A percentile compares a stretch with the other conserved stretches of the same genome.
Conservation (phyloP, 2,888 invertebrate genomes). For the Holacanthella duospinosa region DNA sequence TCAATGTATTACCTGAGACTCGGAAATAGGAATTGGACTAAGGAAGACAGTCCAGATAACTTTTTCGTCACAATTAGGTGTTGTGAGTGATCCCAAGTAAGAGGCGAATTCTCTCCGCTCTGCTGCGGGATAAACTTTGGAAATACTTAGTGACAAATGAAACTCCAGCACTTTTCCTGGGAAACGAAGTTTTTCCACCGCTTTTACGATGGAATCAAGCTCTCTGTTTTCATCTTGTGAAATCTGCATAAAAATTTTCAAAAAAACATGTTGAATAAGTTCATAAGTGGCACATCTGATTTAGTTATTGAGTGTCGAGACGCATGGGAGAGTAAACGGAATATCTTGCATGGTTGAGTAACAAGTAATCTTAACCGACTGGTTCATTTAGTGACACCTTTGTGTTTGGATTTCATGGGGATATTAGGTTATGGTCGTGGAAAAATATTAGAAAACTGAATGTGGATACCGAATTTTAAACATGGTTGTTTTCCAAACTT, state of each 20-base stretch:
- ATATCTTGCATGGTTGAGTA: no score
- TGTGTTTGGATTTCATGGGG: no score
- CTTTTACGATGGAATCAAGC: not conserved
- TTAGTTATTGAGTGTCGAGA: no score
- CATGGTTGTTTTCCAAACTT: no score
- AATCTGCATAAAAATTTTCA: not conserved
- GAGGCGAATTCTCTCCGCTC: not conserved
- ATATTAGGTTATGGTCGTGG: no score
- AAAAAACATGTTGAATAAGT: not conserved
- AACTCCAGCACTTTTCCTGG: not conserved
- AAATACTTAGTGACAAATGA: not conserved
- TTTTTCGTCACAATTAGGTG: constrained; percentile 2
- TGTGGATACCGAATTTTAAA: no score
- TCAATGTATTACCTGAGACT: not conserved
- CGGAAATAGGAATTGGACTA: not conserved
- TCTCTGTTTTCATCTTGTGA: not conserved
- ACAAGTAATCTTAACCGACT: no score
- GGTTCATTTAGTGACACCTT: no score
- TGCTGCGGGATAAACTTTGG: not conserved
- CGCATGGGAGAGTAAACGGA: no score
- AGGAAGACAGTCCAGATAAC: constrained; percentile 1
- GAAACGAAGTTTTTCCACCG: not conserved
- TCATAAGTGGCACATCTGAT: no score
- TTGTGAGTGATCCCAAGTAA: constrained; percentile 1
- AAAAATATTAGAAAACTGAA: no score